phyloP scores from a whole-genome alignment of 2,113 vertebrate species.

The Myotis lucifugus region DNA sequence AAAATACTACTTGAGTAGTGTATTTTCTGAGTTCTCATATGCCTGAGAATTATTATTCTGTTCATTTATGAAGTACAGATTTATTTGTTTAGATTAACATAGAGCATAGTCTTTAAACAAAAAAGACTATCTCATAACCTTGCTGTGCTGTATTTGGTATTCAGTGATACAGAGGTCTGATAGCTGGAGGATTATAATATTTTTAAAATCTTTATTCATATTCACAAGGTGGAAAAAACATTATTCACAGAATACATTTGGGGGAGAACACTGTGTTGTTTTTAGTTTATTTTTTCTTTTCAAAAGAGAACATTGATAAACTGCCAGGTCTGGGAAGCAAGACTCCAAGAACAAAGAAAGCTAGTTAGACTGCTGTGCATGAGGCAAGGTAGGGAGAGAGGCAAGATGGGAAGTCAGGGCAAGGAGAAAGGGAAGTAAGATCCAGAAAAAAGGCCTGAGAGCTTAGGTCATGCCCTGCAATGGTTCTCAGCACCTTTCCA shows the following conservation, averaged over 20 bases:
- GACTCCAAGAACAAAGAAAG: background rate
- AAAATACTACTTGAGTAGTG: background rate
- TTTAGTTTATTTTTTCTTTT: background rate
- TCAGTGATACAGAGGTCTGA: background rate
- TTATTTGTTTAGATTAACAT: background rate
- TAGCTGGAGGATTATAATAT: background rate
- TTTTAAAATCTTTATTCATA: background rate
- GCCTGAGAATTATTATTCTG: background rate
- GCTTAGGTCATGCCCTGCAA: rapidly evolving
- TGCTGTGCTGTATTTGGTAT: background rate
- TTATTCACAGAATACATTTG: background rate
- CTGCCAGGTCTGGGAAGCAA: background rate
- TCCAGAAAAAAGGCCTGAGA: rapidly evolving
- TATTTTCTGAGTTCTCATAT: background rate
- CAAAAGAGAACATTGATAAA: background rate
- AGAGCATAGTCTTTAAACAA: background rate
- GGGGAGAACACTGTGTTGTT: background rate
- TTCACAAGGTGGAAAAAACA: background rate
- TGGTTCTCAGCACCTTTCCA: background rate
- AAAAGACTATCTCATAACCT: background rate
- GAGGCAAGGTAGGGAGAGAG: background rate
- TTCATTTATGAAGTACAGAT: background rate
- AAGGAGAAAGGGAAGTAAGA: background rate
- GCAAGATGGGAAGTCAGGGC: background rate
- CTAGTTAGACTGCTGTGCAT: background rate